These are phyloP conservation scores for Campopleginae sp. DNA, from an alignment of 2,888 invertebrate genomes.

Conservation along the genomic window DNA sequence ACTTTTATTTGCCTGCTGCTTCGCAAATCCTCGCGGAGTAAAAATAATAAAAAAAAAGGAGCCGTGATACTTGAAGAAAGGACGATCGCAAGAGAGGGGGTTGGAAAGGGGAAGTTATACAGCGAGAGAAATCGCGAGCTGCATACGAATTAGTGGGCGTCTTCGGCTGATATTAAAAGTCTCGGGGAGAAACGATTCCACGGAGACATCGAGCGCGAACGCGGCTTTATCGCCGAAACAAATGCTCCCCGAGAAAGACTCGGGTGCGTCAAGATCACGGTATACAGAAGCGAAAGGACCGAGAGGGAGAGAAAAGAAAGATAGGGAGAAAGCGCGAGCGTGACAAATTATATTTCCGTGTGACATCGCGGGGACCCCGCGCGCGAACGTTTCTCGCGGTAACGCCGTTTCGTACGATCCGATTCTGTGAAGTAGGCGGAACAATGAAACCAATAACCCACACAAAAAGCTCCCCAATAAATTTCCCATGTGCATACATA, in stretches of 20 bases:
- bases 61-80: constrained; percentile 52
- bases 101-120: constrained; percentile 35
- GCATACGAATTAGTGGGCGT: constrained; percentile 77
- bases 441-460: constrained; percentile 65
- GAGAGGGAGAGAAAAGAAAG: background rate
- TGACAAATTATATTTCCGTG: constrained; percentile 66
- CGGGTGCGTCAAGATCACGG: constrained; percentile 42
- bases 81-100: constrained; percentile 44
- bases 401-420: constrained; percentile 49
- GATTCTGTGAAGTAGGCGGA: constrained; percentile 63
- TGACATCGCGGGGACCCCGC: constrained; percentile 29
- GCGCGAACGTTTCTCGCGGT: constrained; percentile 44
- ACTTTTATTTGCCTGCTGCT: constrained; percentile 27
- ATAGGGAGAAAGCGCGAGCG: constrained; percentile 38
- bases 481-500: constrained; percentile 3
- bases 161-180: constrained; percentile 76
- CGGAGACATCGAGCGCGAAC: constrained; percentile 48
- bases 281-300: constrained; percentile 23
- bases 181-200: constrained; percentile 56
- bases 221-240: constrained; percentile 67
- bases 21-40: constrained; percentile 50
- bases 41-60: constrained; percentile 20
- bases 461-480: constrained; percentile 52
- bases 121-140: constrained; percentile 69
- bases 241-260: constrained; percentile 67